Base-by-base conservation (phyloP, 2,888 invertebrate species). In the Diaprepes abbreviatus region DNA sequence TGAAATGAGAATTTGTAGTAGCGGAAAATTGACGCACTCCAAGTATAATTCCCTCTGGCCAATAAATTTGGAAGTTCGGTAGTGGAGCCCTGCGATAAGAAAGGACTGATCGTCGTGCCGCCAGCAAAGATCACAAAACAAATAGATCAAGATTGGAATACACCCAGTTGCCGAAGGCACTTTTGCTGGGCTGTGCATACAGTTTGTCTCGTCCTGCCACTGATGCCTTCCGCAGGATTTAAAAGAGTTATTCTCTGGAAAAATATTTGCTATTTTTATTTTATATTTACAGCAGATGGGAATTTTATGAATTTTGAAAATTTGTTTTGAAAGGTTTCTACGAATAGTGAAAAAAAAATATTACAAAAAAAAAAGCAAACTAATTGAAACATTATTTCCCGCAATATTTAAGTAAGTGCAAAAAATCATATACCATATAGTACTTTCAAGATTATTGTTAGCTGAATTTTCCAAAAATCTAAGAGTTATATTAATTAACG, bases 71-170 rank as follows among this genome's bases (percentile, higher is more conserved):
- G 54, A 72, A 73, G 76, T 76, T 74, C 74, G 75, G 76, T 75
- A 79, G 80, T 82, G 83, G 80, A 78, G 79, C 80, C 78, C 76
- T 70, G 79, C 79, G 84, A 84, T 83, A 82, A 83, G 82, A 78
- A 79, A 78, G 80, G 80, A 81, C 80, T 81, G 81, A 81, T 81
- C 79, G 81, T 78, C 74, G 73, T 77, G 80, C 82, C 81, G 81
- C 80, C 79, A 79, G 81, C 81, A 79, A 80, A 80, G 83, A 83
- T 83, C 84, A 83, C 83, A 83, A 83, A 83, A 84, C 84, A 83
- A 83, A 83, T 83, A 83, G 83, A 83, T 83, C 83, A 83, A 84
- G 84, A 84, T 82, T 74, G 73, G 74, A 75, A 74, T 80, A 80
- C 79, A 77, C 77, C 80, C 79, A 78, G 78, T 76, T 73, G 66